Conservation (phyloP, 2,888 invertebrate species). For the Drosophila siamana region DNA sequence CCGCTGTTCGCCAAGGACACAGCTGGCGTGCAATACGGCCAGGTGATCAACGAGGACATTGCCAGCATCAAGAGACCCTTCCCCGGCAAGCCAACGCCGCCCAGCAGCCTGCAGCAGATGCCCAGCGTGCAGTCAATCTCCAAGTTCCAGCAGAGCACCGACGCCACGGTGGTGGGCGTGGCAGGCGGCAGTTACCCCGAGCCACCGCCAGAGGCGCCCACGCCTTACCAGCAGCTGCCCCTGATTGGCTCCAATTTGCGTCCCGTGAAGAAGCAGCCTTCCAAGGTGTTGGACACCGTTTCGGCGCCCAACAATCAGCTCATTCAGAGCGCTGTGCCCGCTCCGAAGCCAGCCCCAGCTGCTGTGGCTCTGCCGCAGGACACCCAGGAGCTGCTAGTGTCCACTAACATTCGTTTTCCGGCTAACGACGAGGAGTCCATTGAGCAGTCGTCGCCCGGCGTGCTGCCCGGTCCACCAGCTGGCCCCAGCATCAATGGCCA, state of each 20-base stretch:
- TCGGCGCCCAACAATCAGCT: conserved; percentile 4
- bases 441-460: conserved; percentile 61
- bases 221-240: conserved; percentile 80
- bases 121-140: conserved; percentile 47
- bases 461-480: conserved; percentile 64
- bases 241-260: conserved; percentile 64
- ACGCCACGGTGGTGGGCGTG: conserved; percentile 7
- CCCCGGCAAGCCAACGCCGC: conserved; percentile 33
- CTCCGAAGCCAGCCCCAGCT: conserved; percentile 3
- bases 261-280: conserved; percentile 38
- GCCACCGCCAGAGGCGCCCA: conserved; percentile 75
- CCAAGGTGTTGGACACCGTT: conserved; percentile 8
- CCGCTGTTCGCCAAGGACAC: conserved; percentile 85
- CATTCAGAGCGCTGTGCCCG: conserved; percentile 1
- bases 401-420: conserved; percentile 85
- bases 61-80: conserved; percentile 67
- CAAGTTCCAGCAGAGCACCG: conserved; percentile 56
- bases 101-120: conserved; percentile 51
- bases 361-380: conserved; percentile 54
- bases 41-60: conserved; percentile 83
- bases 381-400: conserved; percentile 83
- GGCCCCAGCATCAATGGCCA: conserved; percentile 83
- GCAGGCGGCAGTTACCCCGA: conserved; percentile 42
- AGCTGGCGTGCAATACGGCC: conserved; percentile 81
- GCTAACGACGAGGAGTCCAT: conserved; percentile 73